A percentile compares a stretch with the other conserved stretches of the same genome.
phyloP scores from a whole-genome alignment of 2,888 invertebrate species.

The Eudasyphora cyanicolor region DNA sequence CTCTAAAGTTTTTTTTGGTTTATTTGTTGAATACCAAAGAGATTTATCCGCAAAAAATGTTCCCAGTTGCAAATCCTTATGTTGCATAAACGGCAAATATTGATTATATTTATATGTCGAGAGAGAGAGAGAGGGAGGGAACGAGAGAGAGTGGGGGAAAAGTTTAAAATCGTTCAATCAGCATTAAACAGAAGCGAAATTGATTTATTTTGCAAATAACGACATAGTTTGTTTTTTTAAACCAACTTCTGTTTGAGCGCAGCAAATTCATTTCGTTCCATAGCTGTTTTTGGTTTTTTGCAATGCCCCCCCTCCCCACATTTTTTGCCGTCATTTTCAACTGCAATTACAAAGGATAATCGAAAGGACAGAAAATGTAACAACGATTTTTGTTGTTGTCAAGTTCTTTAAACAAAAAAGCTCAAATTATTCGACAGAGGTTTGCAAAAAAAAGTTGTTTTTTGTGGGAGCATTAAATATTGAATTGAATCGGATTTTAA shows the following conservation, averaged over 20 bases:
- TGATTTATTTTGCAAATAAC: conserved; percentile 12
- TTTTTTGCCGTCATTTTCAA: not conserved
- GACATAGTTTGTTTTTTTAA: not conserved
- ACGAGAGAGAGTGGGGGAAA: not conserved
- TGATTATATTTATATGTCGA: not conserved
- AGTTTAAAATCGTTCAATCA: conserved; percentile 12
- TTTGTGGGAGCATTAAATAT: too few relatives aligned
- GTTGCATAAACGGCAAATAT: not conserved
- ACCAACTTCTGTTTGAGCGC: not conserved
- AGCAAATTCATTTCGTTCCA: not conserved
- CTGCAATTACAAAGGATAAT: not conserved
- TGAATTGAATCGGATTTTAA: not conserved
- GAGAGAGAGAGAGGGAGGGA: not conserved
- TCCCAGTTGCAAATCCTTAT: not conserved
- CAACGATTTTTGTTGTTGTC: not conserved
- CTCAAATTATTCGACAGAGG: not conserved
- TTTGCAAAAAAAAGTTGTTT: too few relatives aligned
- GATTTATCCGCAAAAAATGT: not conserved
- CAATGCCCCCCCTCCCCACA: too few relatives aligned
- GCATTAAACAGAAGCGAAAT: not conserved
- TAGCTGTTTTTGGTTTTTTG: not conserved
- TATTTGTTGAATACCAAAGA: not conserved
- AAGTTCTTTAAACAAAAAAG: not conserved
- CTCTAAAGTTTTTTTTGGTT: not conserved
- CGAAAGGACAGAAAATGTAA: not conserved